phyloP scores from a whole-genome alignment of 2,113 vertebrate species.

The Paramormyrops kingsleyae region DNA sequence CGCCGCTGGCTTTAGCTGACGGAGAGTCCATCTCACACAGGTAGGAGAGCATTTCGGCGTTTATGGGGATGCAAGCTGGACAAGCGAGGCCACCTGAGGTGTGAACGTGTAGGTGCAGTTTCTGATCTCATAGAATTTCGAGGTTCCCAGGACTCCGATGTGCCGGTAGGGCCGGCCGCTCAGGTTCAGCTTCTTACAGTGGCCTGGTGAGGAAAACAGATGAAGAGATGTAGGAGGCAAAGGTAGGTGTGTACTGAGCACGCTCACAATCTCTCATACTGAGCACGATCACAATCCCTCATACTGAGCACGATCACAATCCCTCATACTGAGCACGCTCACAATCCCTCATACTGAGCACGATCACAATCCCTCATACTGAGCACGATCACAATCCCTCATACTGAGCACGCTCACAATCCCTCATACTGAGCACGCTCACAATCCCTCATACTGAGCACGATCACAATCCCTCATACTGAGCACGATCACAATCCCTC shows the following conservation, averaged over 20 bases:
- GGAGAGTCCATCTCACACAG: background rate
- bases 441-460: background rate
- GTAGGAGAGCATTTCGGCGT: background rate
- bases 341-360: background rate
- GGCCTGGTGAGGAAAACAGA: conserved; percentile 56
- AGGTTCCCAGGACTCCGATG: conserved; percentile 95
- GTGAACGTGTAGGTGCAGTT: conserved; percentile 88
- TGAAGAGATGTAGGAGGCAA: background rate
- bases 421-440: background rate
- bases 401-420: background rate
- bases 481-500: background rate
- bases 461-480: background rate
- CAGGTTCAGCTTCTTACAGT: conserved; percentile 80
- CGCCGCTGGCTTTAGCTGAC: background rate
- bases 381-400: background rate
- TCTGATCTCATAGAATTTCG: conserved; percentile 91
- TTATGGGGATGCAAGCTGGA: background rate
- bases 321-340: background rate
- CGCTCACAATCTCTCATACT: background rate
- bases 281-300: background rate
- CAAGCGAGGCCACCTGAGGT: conserved; percentile 39
- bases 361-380: background rate
- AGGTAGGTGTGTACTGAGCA: background rate
- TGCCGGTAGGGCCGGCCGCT: conserved; percentile 89
- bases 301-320: background rate